Conservation (phyloP, 2,797 vertebrate species). For the Centropyge bicolor region DNA sequence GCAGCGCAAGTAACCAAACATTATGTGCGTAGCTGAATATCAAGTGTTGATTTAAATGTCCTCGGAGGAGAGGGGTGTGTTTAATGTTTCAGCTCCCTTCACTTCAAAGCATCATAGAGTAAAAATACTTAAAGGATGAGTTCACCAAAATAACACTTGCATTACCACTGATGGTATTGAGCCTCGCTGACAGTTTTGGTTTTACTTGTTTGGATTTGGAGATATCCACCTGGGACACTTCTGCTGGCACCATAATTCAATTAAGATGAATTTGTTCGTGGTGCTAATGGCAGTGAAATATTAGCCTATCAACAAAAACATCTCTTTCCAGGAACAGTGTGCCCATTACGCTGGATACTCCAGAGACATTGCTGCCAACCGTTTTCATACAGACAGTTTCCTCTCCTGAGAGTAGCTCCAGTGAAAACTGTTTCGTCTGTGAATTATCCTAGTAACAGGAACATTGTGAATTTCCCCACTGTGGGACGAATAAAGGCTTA, state of each 20-base stretch:
- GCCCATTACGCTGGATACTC: neutral
- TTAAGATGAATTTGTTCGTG: neutral
- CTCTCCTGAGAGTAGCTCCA: neutral
- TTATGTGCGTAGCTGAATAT: slow-evolving; percentile 12
- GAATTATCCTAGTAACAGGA: neutral
- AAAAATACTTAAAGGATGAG: slow-evolving; percentile 2
- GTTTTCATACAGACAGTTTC: neutral
- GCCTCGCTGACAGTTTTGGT: neutral
- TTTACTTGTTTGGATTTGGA: neutral
- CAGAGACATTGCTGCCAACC: neutral
- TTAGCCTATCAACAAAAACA: neutral
- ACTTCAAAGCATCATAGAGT: neutral
- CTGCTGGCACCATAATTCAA: neutral
- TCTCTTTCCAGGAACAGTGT: neutral
- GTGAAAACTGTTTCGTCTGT: neutral
- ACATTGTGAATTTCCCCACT: too few species aligned
- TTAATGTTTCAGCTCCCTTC: slow-evolving; percentile 8
- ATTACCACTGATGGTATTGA: neutral
- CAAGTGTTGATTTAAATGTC: slow-evolving; percentile 29
- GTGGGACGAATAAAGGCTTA: too few species aligned
- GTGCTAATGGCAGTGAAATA: neutral
- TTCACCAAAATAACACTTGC: neutral
- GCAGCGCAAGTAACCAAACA: neutral
- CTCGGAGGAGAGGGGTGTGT: neutral
- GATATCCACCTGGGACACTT: neutral